Evolutionary conservation across 2,888 invertebrate genomes (phyloP).

Genomic region (Portevinia maculata): DNA sequence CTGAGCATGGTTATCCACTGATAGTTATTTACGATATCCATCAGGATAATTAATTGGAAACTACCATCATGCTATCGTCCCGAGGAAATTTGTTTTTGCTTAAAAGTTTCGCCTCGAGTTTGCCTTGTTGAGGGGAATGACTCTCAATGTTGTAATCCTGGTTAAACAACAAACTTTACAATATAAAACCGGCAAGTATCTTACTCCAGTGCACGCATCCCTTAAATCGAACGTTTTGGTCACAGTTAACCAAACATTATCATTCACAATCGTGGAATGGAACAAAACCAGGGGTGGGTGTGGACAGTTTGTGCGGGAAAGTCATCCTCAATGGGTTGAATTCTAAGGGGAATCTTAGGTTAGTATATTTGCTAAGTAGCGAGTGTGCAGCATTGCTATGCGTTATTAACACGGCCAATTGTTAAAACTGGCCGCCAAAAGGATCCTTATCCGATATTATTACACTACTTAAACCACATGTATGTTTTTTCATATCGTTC

Average conservation of each 20-base stretch:
- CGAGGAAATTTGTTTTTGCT: constrained; percentile 48
- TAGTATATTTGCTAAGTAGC: too few species aligned
- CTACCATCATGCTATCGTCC: constrained; percentile 21
- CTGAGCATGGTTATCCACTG: constrained; percentile 27
- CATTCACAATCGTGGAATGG: constrained; percentile 35
- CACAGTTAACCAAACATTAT: constrained; percentile 50
- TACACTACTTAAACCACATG: too few species aligned
- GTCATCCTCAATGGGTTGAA: background rate
- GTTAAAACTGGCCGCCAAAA: too few species aligned
- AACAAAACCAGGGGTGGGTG: background rate
- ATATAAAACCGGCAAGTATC: constrained; percentile 36
- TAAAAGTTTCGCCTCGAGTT: constrained; percentile 33
- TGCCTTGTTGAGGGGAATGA: constrained; percentile 2
- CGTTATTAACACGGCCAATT: too few species aligned
- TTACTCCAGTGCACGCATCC: constrained; percentile 23
- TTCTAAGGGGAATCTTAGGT: background rate
- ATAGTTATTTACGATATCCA: constrained; percentile 72
- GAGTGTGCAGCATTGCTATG: too few species aligned
- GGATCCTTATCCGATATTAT: too few species aligned
- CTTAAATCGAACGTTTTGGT: constrained; percentile 43
- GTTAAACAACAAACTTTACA: constrained; percentile 32
- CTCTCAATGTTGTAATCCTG: constrained; percentile 28
- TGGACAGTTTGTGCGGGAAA: constrained; percentile 19
- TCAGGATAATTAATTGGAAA: constrained; percentile 69
- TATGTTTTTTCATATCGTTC: too few species aligned